These are phyloP conservation scores for Cosmopolites sordidus DNA, from an alignment of 2,888 invertebrate species.

Conservation along the genomic window DNA sequence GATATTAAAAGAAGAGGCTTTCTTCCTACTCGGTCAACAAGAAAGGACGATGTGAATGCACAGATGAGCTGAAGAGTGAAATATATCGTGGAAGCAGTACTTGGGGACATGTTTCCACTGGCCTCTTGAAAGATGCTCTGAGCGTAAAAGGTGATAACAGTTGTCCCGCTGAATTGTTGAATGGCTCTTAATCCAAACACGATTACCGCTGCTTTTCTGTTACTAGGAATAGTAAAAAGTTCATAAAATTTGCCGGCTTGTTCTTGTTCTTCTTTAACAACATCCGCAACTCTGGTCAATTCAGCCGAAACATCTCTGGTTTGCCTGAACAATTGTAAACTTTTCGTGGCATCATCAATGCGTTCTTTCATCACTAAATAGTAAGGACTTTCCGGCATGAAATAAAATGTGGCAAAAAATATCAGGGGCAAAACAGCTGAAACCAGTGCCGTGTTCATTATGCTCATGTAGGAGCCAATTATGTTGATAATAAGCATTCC, in stretches of 20 bases:
- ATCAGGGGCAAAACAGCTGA: constrained; percentile 49
- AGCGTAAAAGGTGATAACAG: constrained; percentile 59
- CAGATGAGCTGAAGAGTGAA: constrained; percentile 56
- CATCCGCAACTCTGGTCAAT: constrained; percentile 37
- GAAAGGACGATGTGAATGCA: constrained; percentile 52
- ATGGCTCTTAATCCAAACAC: constrained; percentile 56
- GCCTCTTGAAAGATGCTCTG: constrained; percentile 50
- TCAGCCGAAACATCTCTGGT: constrained; percentile 50
- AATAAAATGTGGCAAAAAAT: constrained; percentile 50
- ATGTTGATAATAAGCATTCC: constrained; percentile 54
- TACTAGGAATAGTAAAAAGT: constrained; percentile 54
- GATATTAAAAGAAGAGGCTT: constrained; percentile 53
- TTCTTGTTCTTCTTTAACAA: constrained; percentile 46
- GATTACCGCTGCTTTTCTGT: constrained; percentile 61
- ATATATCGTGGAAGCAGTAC: constrained; percentile 38
- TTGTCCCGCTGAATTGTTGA: constrained; percentile 58
- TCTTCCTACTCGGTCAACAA: constrained; percentile 57
- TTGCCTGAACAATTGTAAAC: constrained; percentile 52
- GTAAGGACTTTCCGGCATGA: constrained; percentile 60
- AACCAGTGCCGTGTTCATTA: constrained; percentile 51
- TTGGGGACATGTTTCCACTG: constrained; percentile 45
- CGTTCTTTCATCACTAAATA: constrained; percentile 48
- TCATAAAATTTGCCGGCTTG: constrained; percentile 55
- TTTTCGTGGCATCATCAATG: constrained; percentile 49
- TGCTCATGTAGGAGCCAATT: constrained; percentile 50